These are phyloP conservation scores for Drosophila simulans DNA, from an alignment of 1,140 invertebrate genomes.

Conservation along the genomic window DNA sequence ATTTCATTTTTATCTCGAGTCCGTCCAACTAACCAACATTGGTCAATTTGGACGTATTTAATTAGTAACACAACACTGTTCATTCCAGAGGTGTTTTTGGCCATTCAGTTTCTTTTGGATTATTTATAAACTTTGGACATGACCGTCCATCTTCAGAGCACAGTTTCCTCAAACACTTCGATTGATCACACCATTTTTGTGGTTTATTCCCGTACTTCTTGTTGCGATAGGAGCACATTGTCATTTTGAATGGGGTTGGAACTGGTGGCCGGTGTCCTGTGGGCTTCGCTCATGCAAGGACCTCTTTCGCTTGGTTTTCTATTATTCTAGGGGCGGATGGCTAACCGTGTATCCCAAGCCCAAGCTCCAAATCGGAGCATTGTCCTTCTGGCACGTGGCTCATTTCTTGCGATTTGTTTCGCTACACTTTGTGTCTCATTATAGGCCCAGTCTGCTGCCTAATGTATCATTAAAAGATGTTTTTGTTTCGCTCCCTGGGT, in stretches of 20 bases:
- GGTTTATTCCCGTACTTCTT: neutral
- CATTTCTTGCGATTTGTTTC: constrained; percentile 38
- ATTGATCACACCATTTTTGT: no score
- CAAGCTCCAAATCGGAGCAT: neutral
- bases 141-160: no score
- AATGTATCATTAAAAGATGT: constrained; percentile 72
- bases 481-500: constrained; percentile 29
- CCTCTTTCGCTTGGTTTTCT: no score
- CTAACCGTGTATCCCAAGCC: no score
- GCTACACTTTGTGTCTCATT: constrained; percentile 63
- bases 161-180: no score
- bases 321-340: neutral
- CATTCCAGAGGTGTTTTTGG: neutral
- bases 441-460: constrained; percentile 21
- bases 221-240: neutral
- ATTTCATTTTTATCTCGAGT: neutral
- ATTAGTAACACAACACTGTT: neutral
- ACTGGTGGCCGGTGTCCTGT: neutral
- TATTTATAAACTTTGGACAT: neutral
- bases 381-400: constrained; percentile 28
- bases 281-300: neutral
- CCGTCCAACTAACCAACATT: neutral
- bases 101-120: neutral
- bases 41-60: neutral
- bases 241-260: constrained; percentile 49